Base-by-base conservation (phyloP, 2,797 vertebrate genomes). In the Triplophysa yarkandensis region DNA sequence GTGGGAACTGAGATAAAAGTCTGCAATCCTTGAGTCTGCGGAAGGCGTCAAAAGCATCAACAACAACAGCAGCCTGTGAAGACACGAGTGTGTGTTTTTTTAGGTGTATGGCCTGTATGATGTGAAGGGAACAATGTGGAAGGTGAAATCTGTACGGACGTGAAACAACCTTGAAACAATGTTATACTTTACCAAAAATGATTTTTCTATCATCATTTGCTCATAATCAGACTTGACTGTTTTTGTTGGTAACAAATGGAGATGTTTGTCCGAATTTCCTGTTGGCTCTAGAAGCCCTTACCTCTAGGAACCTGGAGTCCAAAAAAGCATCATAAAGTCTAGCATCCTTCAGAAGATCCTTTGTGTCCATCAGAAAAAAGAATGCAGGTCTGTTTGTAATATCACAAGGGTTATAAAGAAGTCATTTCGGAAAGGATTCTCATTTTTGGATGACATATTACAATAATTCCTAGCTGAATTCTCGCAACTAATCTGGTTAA, bases 1-100 rank as follows among this genome's bases (percentile, higher is more conserved):
- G 61, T 65, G 43, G 71, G 48, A 68, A 78, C 7, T 0, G 5
- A 32, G 48, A 28, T n/a, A 41, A 55, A 73, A 52, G 57, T 68
- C 60, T 54, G 0, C 2, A 58, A 58, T 14, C 21, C 50, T 66
- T 34, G 14, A 74, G 61, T 57, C 36, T 65, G 50, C 10, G 62
- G 62, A 74, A 74, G 28, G 19, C 2, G 16, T 48, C 62, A 32
- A 73, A n/a, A n/a, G n/a, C n/a, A n/a, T n/a, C 71, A 73, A 72
- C 36, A 73, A 74, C 63, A 25, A 25, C 61, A 65, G 25, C 71
- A 55, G 14, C 71, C 39, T 48, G 44, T 16, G 19, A 1, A 27
- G 50, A 66, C 72, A 19, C 6, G 14, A 66, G 34, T 57, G 16
- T 66, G 28, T 46, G 4, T 66, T 9, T 65, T 27, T 6, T 65